phyloP scores from a whole-genome alignment of 2,113 vertebrate species.

The Pelecanus crispus region DNA sequence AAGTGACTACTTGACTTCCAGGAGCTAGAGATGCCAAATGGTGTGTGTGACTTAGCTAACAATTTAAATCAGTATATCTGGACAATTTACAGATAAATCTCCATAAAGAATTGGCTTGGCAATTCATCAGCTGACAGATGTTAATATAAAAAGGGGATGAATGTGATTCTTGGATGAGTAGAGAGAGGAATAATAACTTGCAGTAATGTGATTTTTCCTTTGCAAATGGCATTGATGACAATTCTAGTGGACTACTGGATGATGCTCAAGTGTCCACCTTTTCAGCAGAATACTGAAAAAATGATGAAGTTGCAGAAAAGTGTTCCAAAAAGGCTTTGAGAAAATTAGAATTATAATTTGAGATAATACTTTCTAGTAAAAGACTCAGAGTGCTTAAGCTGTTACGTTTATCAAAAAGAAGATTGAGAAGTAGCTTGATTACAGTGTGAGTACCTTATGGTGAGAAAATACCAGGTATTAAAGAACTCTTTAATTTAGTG shows the following conservation, averaged over 20 bases:
- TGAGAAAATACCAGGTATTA: neutral
- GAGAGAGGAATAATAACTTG: neutral
- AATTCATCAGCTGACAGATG: neutral
- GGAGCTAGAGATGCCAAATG: neutral
- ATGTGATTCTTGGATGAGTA: neutral
- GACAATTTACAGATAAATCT: neutral
- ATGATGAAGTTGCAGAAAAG: neutral
- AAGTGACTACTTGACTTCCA: neutral
- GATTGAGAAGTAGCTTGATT: neutral
- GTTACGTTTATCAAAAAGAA: neutral
- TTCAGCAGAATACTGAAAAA: neutral
- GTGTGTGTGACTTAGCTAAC: neutral
- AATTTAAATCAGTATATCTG: neutral
- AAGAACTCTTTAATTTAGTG: neutral
- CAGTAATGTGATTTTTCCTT: neutral
- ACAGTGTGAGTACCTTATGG: neutral
- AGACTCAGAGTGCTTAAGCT: neutral
- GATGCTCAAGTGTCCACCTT: accelerated
- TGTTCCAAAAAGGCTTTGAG: neutral
- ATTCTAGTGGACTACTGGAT: neutral
- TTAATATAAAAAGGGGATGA: neutral
- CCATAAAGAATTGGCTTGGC: neutral
- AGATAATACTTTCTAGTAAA: neutral
- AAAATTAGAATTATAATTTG: neutral
- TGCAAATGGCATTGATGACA: neutral